Base-by-base conservation (phyloP, 2,888 invertebrate species). In the Pyralis farinalis region DNA sequence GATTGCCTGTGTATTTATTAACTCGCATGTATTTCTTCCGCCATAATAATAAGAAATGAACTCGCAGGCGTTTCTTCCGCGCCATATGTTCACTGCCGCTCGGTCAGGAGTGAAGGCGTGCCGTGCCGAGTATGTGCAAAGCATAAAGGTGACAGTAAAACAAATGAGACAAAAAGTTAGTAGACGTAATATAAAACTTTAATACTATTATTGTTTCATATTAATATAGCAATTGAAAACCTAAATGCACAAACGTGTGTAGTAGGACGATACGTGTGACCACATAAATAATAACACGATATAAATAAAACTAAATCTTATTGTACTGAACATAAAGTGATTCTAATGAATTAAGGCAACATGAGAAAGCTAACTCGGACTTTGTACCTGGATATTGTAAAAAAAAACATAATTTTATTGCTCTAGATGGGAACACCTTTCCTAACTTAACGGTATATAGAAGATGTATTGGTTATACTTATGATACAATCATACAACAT, bases 181-280 rank as follows among this genome's bases (percentile, higher is more conserved):
- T 69, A 68, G 60, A 57, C 47, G 51, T 55, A 56, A 70, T 64
- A 71, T 66, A 69, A 73, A 77, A 62, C 50, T 75, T 79, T 84
- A 85, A 82, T 85, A 84, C 83, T 81, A 82, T 78, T 69, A 75
- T 78, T 78, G 71, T 76, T 82, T 46, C 69, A 67, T 69, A 64
- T 69, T 63, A 63, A 66, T 75, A 58, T 58, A 58, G 53, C 44
- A 58, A 57, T 58, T 44, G 52, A 48, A 46, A 71, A 71, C 64
- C 51, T 71, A 71, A 72, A 73, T 71, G 73, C 72, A 66, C 68
- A 48, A 44, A 62, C 57, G 45, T 53, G 48, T 58, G 59, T 55
- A 55, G 47, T 45, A 37, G 53, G 58, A 58, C 49, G 49, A 46
- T 37, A 55, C 43, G 37, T 47, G 46, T 51, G 50, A 51, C 47